Conservation (phyloP, 2,888 invertebrate genomes). For the Drosophila anomalata region DNA sequence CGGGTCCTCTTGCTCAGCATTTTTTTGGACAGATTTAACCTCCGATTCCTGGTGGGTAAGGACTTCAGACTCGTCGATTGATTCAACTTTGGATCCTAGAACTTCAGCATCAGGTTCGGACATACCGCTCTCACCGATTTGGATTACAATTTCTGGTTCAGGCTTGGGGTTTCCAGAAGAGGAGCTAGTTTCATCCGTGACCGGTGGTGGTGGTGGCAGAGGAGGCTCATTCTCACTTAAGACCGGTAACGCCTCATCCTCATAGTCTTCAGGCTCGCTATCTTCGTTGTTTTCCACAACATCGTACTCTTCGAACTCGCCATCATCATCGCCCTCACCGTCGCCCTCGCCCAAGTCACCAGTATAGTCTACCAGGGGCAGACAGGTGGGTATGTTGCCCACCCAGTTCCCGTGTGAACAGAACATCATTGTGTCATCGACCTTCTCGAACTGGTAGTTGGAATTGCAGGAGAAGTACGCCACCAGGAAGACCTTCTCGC, state of each 20-base stretch:
- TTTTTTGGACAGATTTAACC: not conserved
- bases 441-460: constrained; percentile 85
- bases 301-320: constrained; percentile 65
- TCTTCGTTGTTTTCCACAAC: constrained; percentile 44
- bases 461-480: constrained; percentile 86
- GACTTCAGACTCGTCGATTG: not conserved
- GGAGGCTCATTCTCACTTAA: constrained; percentile 28
- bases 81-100: not conserved
- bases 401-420: constrained; percentile 86
- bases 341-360: constrained; percentile 59
- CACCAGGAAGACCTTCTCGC: constrained; percentile 85
- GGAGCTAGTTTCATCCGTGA: not conserved
- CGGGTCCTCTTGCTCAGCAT: not conserved
- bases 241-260: constrained; percentile 9
- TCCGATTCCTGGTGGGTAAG: not conserved
- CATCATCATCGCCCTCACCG: constrained; percentile 27
- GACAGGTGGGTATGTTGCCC: constrained; percentile 85
- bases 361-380: constrained; percentile 61
- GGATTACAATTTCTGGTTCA: constrained; percentile 29
- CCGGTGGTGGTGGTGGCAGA: constrained; percentile 64
- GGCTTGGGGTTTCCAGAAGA: not conserved
- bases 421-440: constrained; percentile 85
- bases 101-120: not conserved
- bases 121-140: constrained; percentile 5
- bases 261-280: constrained; percentile 47